Percentiles rank a stretch among this genome's conserved stretches.
Evolutionary conservation across 2,113 vertebrate species (phyloP).

Genomic region (Anoplopoma fimbria): DNA sequence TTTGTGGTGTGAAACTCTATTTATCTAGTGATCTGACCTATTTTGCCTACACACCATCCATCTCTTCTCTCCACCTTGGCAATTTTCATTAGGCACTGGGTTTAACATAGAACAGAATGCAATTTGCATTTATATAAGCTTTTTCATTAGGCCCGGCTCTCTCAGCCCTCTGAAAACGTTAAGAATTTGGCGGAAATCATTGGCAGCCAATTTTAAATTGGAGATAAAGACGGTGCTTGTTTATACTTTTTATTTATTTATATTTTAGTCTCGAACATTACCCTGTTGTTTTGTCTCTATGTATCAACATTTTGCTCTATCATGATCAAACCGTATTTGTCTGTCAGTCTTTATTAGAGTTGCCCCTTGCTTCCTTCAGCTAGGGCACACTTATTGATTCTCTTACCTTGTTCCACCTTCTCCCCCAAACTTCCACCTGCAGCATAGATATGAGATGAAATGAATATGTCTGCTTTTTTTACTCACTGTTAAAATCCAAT

Average conservation of each 20-base stretch:
- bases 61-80: slow-evolving; percentile 73
- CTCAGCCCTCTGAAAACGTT: slow-evolving; percentile 79
- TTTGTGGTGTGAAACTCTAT: slow-evolving; percentile 62
- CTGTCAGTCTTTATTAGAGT: slow-evolving; percentile 36
- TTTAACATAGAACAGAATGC: slow-evolving; percentile 84
- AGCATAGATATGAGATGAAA: slow-evolving; percentile 21
- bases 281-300: slow-evolving; percentile 19
- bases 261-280: slow-evolving; percentile 26
- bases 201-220: slow-evolving; percentile 76
- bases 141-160: slow-evolving; percentile 83
- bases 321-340: slow-evolving; percentile 48
- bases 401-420: slow-evolving; percentile 5
- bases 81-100: slow-evolving; percentile 80
- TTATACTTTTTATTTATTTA: slow-evolving; percentile 42
- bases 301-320: slow-evolving; percentile 46
- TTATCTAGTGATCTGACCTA: slow-evolving; percentile 80
- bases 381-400: not conserved
- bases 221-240: slow-evolving; percentile 53
- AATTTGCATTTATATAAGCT: slow-evolving; percentile 89
- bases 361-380: not conserved
- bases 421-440: not conserved
- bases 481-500: slow-evolving; percentile 8
- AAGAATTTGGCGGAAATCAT: slow-evolving; percentile 76
- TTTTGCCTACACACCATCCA: slow-evolving; percentile 70
- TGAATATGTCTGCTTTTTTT: not conserved